Evolutionary conservation across 2,797 vertebrate species (phyloP).

Genomic region (Mionectes olivaceus): DNA sequence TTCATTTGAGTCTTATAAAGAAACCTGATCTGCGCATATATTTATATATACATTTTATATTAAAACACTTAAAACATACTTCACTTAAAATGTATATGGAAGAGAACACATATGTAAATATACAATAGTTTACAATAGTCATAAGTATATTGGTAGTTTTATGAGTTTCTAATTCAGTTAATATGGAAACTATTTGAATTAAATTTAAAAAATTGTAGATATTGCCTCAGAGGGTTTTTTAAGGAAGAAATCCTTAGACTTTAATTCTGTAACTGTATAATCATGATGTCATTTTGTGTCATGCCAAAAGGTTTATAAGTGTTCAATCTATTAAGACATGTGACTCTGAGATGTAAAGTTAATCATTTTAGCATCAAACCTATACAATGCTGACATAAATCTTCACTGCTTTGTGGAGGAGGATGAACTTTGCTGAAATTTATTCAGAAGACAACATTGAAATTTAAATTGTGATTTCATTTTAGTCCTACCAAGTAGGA

Average conservation of each 20-base stretch:
- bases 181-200: neutral
- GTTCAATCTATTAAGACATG: neutral
- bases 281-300: neutral
- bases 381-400: neutral
- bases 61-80: neutral
- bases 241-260: neutral
- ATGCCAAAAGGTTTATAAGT: neutral
- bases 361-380: neutral
- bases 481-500: neutral
- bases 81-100: neutral
- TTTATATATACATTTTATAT: neutral
- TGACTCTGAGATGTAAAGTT: neutral
- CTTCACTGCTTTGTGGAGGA: neutral
- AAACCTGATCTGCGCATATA: neutral
- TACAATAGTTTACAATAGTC: neutral
- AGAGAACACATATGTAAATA: neutral
- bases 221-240: neutral
- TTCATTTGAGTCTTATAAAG: neutral
- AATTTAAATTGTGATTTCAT: neutral
- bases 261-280: neutral
- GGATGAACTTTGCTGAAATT: neutral
- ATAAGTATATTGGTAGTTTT: neutral
- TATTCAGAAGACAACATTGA: neutral
- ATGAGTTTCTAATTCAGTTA: neutral
- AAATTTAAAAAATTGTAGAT: neutral